Percentiles rank a stretch among this genome's conserved stretches.
Evolutionary conservation across 2,888 invertebrate genomes (phyloP).

Genomic region (Drosophila sordidula): DNA sequence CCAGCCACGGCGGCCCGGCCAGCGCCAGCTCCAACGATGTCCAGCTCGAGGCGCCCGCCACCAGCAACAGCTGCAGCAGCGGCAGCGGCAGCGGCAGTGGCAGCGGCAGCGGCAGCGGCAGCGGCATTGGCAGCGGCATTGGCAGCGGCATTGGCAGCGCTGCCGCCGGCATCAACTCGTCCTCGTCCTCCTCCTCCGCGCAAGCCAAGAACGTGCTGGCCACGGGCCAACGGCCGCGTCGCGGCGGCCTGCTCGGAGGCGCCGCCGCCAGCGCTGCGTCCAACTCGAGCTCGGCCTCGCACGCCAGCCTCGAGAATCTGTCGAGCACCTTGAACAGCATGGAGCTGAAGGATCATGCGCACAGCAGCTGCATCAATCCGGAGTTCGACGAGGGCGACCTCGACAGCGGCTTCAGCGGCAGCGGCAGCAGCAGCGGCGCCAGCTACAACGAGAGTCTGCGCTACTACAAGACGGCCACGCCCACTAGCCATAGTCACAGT

Average conservation of each 20-base stretch:
- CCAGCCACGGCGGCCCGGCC: constrained; percentile 84
- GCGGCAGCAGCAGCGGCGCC: constrained; percentile 91
- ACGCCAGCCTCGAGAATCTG: constrained; percentile 84
- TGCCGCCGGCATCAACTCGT: constrained; percentile 22
- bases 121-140: constrained; percentile 2
- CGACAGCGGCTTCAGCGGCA: constrained; percentile 90
- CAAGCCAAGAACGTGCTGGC: constrained; percentile 44
- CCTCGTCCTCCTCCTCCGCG: constrained; percentile 29
- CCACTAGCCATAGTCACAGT: constrained; percentile 61
- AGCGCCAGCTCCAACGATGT: constrained; percentile 81
- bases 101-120: constrained; percentile 13
- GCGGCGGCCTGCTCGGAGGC: constrained; percentile 81
- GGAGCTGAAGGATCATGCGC: constrained; percentile 84
- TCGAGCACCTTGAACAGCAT: constrained; percentile 84
- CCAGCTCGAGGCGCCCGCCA: constrained; percentile 85
- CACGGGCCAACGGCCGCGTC: constrained; percentile 67
- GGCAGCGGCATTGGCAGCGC: constrained; percentile 19
- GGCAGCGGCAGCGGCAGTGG: constrained; percentile 22
- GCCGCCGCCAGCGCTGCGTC: constrained; percentile 73
- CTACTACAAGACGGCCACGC: constrained; percentile 84
- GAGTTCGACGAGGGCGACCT: constrained; percentile 87
- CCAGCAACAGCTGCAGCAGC: constrained; percentile 45
- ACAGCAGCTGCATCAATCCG: constrained; percentile 84
- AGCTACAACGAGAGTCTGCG: constrained; percentile 92
- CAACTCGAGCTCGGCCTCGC: constrained; percentile 78